These are phyloP conservation scores for Seira musarum DNA, from an alignment of 2,888 invertebrate species.

Conservation along the genomic window DNA sequence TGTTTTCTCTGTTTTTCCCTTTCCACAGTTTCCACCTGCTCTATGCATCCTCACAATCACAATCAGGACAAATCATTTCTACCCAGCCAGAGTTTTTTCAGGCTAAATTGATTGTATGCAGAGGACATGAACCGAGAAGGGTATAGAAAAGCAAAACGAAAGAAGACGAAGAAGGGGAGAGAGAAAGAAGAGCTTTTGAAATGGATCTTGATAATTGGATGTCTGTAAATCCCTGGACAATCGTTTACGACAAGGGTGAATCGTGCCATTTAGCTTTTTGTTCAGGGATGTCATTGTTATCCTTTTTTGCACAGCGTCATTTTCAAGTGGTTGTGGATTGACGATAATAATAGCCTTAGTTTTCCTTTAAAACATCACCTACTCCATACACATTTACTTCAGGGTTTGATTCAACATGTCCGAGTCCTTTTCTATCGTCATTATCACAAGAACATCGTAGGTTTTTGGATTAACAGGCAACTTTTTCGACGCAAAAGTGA, in stretches of 20 bases:
- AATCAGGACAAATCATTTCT: neutral
- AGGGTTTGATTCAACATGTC: neutral
- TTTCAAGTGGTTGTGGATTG: slow-evolving; percentile 51
- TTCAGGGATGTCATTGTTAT: slow-evolving; percentile 65
- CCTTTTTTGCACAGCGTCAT: slow-evolving; percentile 58
- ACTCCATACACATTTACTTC: neutral
- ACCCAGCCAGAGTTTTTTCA: slow-evolving; percentile 15
- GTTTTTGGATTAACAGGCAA: neutral
- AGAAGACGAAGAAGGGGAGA: neutral
- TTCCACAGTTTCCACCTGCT: neutral
- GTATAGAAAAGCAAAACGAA: no score
- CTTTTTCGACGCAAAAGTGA: no score
- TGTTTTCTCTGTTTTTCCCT: slow-evolving; percentile 7
- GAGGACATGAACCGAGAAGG: neutral
- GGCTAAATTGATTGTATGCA: slow-evolving; percentile 37
- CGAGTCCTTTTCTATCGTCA: neutral
- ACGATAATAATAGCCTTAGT: slow-evolving; percentile 68
- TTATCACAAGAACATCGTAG: neutral
- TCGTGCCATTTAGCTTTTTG: slow-evolving; percentile 69
- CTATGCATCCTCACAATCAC: neutral
- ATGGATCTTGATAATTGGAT: slow-evolving; percentile 70
- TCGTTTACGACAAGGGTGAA: slow-evolving; percentile 65
- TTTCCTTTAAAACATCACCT: slow-evolving; percentile 37
- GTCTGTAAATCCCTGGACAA: slow-evolving; percentile 67
- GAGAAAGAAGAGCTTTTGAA: slow-evolving; percentile 40